phyloP scores from a whole-genome alignment of 2,113 vertebrate genomes.

The Sander lucioperca region DNA sequence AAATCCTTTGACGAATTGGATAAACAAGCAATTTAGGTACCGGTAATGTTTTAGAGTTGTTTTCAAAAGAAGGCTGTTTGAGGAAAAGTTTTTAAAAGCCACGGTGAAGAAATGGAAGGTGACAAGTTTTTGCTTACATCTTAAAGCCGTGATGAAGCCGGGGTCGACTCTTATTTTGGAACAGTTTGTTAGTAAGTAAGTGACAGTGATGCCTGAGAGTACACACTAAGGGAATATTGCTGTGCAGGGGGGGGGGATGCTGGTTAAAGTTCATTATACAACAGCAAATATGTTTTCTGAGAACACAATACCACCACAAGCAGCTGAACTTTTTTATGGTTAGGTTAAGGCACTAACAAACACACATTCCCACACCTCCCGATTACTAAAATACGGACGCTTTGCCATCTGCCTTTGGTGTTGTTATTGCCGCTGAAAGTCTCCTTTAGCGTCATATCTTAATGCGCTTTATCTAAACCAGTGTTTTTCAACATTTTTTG shows the following conservation, averaged over 20 bases:
- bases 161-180: conserved; percentile 20
- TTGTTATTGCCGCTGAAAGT: no score
- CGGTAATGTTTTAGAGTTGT: conserved; percentile 1
- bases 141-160: background rate
- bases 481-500: no score
- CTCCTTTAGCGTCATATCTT: no score
- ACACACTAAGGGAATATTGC: background rate
- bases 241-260: background rate
- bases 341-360: no score
- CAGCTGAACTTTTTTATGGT: no score
- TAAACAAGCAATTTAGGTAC: conserved; percentile 62
- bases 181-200: conserved; percentile 15
- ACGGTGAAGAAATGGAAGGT: background rate
- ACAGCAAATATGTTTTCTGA: background rate
- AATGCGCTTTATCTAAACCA: no score
- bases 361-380: no score
- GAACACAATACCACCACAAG: no score
- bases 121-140: conserved; percentile 1
- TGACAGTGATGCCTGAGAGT: conserved; percentile 22
- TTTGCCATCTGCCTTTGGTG: no score
- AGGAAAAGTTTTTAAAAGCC: conserved; percentile 47
- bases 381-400: no score
- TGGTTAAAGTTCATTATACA: background rate
- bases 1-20: conserved; percentile 53
- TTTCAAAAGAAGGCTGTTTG: conserved; percentile 39